Base-by-base conservation (phyloP, 1,140 invertebrate genomes). In the Papilio glaucus region DNA sequence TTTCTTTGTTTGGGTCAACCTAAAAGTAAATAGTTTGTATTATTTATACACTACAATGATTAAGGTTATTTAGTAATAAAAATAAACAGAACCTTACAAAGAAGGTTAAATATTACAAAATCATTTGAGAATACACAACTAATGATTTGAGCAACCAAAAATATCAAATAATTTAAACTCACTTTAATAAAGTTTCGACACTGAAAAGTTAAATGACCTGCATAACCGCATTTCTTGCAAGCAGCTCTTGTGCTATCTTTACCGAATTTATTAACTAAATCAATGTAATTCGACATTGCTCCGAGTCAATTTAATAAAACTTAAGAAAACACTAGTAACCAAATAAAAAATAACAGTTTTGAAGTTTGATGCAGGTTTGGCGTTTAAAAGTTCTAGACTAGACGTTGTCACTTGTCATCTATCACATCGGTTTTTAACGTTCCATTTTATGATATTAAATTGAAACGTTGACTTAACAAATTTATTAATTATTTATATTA, bases 171-270 rank as follows among this genome's bases (percentile, higher is more conserved):
- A 26, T 21, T 57, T 13, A 24, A 71, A 88, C 84, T 96, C 75
- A 98, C 96, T 95, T 98, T 98, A 39, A 99, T 96, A 92, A 99
- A 99, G 90, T 99, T 99, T 81, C 98, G 93, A 90, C 98, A 99
- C 89, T 99, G 98, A 93, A 97, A 99, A 13, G 98, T 99, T 80
- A 99, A 94, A 92, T 99, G 98, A 37, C 98, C 98, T 72, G 97
- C 96, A 90, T 98, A 98, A 62, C 98, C 98, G 93, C 98, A 98
- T 89, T 98, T 98, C 88, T 97, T 98, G 88, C 98, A 98, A 0
- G 97, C 97, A 33, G 97, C 95, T 70, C 97, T 93, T 26, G 95
- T 91, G 21, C 94, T 94, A 87, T 97, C 97, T 88, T 97, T 97
- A 72, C 94, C 95, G 82, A 90, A 85, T 85, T 89, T 92, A 82